Evolutionary conservation across 2,113 vertebrate species (phyloP), one percentile per base, ranked within the genome.

Genomic region (Laticauda laticaudata): DNA sequence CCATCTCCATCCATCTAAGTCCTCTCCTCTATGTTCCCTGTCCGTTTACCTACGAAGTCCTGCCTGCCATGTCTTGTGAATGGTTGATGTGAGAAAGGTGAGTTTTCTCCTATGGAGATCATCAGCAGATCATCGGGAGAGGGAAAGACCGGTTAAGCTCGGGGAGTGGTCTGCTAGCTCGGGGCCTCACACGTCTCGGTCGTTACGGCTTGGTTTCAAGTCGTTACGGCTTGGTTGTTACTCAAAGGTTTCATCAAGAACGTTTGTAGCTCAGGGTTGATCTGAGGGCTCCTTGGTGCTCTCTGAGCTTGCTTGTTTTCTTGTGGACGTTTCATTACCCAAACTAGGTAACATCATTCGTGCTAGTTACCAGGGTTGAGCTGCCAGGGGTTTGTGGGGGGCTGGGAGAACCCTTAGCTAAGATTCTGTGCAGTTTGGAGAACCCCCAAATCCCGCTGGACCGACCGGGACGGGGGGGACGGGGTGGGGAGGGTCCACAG

Each of bases 11-110:
- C 23, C 26, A n/a, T 21, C 93, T 69, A 93, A 9, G 45, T 94
- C 90, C 43, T 59, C 94, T 94, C 0, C 89, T 26, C 81, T 86
- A 39, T 90, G 93, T 89, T 85, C 24, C 0, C 0, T 64, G 90
- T 85, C 26, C 51, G 93, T 91, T 85, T 94, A 86, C 48, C 90
- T 48, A 34, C 61, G 53, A 96, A 69, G 26, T 56, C 51, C 93
- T 56, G 4, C 89, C 0, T 0, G 91, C 53, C 24, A 75, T 94
- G 93, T 93, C 51, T 48, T 56, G 4, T 56, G 87, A n/a, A 86
- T 43, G 88, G 75, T 86, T 54, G n/a, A 34, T 92, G 55, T 94
- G 59, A 61, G 89, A 61, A 34, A 4, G 94, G 57, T 95, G 86
- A 93, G 55, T 92, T 81, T 39, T 92, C 39, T 45, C 64, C 1